A percentile compares a stretch with the other conserved stretches of the same genome.
phyloP scores from a whole-genome alignment of 2,888 invertebrate species.

The Archips xylosteana region DNA sequence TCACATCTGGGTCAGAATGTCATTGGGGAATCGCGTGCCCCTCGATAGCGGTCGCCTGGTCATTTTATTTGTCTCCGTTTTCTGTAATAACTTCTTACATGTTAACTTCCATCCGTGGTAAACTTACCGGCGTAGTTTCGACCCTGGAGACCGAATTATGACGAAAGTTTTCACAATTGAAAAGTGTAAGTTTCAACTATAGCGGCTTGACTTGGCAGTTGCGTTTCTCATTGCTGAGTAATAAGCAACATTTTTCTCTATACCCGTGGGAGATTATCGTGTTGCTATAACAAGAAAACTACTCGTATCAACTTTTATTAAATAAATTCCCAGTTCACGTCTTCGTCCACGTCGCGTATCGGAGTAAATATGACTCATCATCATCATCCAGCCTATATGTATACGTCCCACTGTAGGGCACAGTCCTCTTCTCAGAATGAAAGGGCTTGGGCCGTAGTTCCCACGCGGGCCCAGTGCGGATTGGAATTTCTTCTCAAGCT shows the following conservation, averaged over 20 bases:
- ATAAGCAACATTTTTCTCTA: constrained; percentile 63
- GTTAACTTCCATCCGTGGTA: constrained; percentile 56
- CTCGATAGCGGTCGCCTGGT: constrained; percentile 45
- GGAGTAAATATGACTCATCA: too few relatives aligned
- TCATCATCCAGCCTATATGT: too few relatives aligned
- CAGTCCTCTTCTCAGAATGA: too few relatives aligned
- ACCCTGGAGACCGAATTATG: constrained; percentile 69
- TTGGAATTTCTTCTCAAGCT: too few relatives aligned
- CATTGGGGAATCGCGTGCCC: constrained; percentile 60
- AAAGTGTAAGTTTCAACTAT: constrained; percentile 67
- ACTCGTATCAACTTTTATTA: constrained; percentile 14
- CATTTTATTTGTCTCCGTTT: constrained; percentile 46
- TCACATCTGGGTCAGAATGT: constrained; percentile 25
- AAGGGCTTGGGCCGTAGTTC: too few relatives aligned
- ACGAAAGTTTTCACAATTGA: constrained; percentile 74
- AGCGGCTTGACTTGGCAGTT: constrained; percentile 52
- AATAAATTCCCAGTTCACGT: neutral
- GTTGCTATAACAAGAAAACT: constrained; percentile 9
- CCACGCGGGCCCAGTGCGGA: too few relatives aligned
- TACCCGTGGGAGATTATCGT: constrained; percentile 65
- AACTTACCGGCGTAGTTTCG: constrained; percentile 59
- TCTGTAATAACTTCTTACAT: constrained; percentile 50
- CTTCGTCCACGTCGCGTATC: too few relatives aligned
- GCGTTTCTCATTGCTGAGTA: constrained; percentile 50
- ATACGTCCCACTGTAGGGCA: too few relatives aligned